Percentiles rank a stretch among this genome's conserved stretches.
Conservation (phyloP, 2,113 vertebrate species). For the Mesembrinibis cayennensis region DNA sequence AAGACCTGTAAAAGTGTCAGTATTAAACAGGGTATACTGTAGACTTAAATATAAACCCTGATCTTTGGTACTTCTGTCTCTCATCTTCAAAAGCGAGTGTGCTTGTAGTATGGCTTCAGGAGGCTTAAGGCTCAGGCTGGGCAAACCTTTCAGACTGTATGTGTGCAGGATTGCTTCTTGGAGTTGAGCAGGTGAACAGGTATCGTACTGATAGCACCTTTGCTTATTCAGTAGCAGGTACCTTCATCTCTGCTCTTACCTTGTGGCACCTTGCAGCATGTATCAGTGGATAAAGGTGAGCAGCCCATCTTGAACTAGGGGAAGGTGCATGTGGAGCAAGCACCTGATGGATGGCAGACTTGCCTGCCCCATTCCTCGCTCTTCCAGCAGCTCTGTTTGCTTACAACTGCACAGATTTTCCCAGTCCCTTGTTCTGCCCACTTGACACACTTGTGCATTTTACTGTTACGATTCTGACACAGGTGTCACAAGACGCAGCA, state of each 20-base stretch:
- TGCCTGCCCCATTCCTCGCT: background rate
- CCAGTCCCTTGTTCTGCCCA: background rate
- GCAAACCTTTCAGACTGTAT: background rate
- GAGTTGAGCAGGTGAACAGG: background rate
- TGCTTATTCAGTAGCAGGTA: background rate
- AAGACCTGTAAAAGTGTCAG: background rate
- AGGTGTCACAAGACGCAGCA: background rate
- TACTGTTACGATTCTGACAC: background rate
- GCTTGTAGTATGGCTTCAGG: background rate
- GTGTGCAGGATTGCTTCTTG: background rate
- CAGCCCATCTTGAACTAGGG: background rate
- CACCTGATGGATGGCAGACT: background rate
- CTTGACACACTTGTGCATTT: rapidly evolving
- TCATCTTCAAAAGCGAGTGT: background rate
- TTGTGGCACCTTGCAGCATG: background rate
- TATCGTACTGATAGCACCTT: background rate
- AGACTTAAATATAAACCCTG: background rate
- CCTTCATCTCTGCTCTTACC: background rate
- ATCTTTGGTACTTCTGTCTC: background rate
- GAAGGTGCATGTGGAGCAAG: background rate
- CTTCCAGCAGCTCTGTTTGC: background rate
- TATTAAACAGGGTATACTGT: background rate
- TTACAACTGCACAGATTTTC: background rate
- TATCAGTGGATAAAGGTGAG: background rate
- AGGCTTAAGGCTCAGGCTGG: background rate